Conservation (phyloP, 2,113 vertebrate species). For the Rattus rattus region DNA sequence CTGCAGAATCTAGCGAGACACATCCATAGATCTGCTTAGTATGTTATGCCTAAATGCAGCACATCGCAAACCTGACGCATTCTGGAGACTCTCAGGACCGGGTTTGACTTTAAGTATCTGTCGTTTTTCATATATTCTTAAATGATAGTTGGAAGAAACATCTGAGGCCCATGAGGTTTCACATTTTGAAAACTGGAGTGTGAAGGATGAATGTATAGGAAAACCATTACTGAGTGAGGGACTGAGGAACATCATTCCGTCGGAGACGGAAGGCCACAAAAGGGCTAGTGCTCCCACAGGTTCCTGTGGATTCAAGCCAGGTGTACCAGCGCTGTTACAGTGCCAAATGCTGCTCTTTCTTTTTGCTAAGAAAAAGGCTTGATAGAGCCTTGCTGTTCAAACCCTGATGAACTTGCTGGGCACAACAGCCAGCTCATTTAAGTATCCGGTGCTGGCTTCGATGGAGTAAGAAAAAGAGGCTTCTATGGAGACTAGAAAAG, state of each 20-base stretch:
- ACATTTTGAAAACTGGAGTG: background rate
- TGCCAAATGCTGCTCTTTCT: background rate
- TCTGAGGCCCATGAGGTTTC: background rate
- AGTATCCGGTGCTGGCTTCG: constrained; percentile 50
- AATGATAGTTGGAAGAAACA: background rate
- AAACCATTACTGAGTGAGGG: background rate
- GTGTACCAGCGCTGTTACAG: background rate
- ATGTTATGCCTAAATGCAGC: background rate
- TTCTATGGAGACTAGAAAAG: constrained; percentile 33
- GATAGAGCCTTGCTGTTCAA: constrained; percentile 27
- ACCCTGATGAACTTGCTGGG: background rate
- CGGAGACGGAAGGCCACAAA: background rate
- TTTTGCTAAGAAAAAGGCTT: background rate
- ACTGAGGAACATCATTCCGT: background rate
- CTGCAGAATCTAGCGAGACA: background rate
- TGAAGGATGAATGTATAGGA: background rate
- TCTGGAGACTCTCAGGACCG: background rate
- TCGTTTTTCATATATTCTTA: background rate
- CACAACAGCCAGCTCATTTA: constrained; percentile 56
- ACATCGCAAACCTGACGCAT: background rate
- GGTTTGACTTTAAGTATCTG: background rate
- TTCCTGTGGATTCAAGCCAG: accelerated
- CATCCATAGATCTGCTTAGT: background rate
- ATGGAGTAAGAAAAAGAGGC: background rate
- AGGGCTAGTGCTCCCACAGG: background rate